These are phyloP conservation scores for Chalcis sispes DNA, from an alignment of 2,888 invertebrate genomes.

Conservation along the genomic window DNA sequence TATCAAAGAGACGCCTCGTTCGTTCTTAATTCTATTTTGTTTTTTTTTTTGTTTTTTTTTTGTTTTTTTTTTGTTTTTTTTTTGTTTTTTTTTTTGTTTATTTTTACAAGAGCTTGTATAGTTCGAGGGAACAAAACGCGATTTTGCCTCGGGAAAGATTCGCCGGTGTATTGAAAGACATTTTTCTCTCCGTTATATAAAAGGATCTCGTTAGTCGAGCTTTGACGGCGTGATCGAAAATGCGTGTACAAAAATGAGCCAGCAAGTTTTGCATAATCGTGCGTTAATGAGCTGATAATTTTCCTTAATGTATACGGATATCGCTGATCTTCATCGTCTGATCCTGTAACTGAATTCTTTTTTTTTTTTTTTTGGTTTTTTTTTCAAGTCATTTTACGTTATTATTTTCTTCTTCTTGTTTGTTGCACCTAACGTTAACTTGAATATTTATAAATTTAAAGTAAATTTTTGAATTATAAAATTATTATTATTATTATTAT, in stretches of 20 bases:
- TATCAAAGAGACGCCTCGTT: too few relatives aligned
- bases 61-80: neutral
- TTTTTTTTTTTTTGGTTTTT: neutral
- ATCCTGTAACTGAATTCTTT: neutral
- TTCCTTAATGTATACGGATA: neutral
- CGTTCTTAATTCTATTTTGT: neutral
- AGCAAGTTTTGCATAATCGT: slow-evolving; percentile 18
- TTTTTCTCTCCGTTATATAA: neutral
- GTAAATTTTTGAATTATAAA: too few relatives aligned
- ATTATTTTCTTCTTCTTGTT: too few relatives aligned
- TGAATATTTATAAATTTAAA: too few relatives aligned
- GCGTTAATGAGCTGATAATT: slow-evolving; percentile 33
- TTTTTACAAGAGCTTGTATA: too few relatives aligned
- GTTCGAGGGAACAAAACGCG: slow-evolving; percentile 18
- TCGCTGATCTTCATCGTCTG: neutral
- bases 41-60: neutral
- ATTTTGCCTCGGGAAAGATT: slow-evolving; percentile 3
- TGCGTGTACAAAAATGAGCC: slow-evolving; percentile 2
- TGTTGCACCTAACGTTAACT: too few relatives aligned
- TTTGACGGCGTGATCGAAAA: slow-evolving; percentile 27
- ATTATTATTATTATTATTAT: too few relatives aligned
- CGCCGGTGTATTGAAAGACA: slow-evolving; percentile 23
- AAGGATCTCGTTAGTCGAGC: slow-evolving; percentile 17
- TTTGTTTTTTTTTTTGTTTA: neutral
- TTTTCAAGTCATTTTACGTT: too few relatives aligned